These are phyloP conservation scores for Trachelus troglodyta DNA, from an alignment of 2,888 invertebrate species.

Conservation along the genomic window DNA sequence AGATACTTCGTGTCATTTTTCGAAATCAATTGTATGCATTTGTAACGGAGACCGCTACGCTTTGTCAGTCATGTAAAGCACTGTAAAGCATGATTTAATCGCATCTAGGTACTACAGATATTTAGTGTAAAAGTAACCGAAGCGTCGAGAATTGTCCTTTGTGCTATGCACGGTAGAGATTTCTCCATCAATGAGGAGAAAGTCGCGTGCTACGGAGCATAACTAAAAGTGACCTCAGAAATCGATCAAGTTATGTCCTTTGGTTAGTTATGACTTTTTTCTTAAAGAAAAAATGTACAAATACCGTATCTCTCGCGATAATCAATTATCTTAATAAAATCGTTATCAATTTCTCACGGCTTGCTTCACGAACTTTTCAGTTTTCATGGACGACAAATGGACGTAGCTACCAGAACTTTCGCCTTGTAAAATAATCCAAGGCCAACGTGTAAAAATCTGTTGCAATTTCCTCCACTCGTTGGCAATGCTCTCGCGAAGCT, in stretches of 20 bases:
- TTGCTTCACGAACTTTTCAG: neutral
- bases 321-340: neutral
- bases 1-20: neutral
- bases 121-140: neutral
- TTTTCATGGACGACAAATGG: neutral
- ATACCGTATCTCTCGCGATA: neutral
- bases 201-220: constrained; percentile 16
- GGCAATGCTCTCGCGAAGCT: neutral
- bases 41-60: neutral
- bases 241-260: neutral
- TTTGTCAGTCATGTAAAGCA: neutral
- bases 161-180: constrained; percentile 7
- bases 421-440: neutral
- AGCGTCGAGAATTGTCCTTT: neutral
- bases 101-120: neutral
- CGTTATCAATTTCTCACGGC: neutral
- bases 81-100: neutral
- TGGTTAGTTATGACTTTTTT: neutral
- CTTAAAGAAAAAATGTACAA: neutral
- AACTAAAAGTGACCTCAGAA: neutral
- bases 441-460: neutral
- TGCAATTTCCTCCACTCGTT: neutral
- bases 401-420: neutral
- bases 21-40: neutral
- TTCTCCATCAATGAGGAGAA: constrained; percentile 34